Evolutionary conservation across 2,797 vertebrate genomes (phyloP).

Genomic region (Rhynchotus rufescens): DNA sequence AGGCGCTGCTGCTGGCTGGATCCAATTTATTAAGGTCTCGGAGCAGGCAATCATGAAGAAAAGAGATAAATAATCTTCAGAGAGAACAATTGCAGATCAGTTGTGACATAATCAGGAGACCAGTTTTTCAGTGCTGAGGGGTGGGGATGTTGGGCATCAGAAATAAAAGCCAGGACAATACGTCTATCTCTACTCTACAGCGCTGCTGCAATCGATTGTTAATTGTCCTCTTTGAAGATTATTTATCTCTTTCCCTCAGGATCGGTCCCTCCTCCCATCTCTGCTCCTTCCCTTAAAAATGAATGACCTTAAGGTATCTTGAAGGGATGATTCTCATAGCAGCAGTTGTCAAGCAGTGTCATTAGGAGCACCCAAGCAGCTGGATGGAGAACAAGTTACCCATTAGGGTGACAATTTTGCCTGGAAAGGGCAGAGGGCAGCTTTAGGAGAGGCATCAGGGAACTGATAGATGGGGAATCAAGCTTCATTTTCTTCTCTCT

Average conservation of each 20-base stretch:
- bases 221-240: conserved; percentile 70
- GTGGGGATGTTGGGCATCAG: conserved; percentile 30
- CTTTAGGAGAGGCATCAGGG: not conserved
- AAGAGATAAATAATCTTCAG: conserved; percentile 68
- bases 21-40: conserved; percentile 55
- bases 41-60: conserved; percentile 46
- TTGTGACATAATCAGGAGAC: conserved; percentile 61
- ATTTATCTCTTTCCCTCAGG: conserved; percentile 61
- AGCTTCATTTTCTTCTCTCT: not conserved
- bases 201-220: conserved; percentile 44
- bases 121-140: conserved; percentile 24
- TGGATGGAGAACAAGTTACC: not conserved
- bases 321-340: conserved; percentile 20
- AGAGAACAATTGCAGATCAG: conserved; percentile 56
- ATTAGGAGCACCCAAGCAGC: not conserved
- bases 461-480: not conserved
- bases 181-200: conserved; percentile 42
- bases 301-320: conserved; percentile 52
- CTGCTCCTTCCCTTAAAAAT: conserved; percentile 28
- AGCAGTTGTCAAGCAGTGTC: not conserved
- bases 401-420: not conserved
- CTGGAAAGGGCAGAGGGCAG: not conserved
- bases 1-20: conserved; percentile 3
- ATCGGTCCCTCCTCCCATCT: not conserved
- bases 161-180: conserved; percentile 61